phyloP scores from a whole-genome alignment of 1,140 invertebrate genomes.

The Grapholita molesta region DNA sequence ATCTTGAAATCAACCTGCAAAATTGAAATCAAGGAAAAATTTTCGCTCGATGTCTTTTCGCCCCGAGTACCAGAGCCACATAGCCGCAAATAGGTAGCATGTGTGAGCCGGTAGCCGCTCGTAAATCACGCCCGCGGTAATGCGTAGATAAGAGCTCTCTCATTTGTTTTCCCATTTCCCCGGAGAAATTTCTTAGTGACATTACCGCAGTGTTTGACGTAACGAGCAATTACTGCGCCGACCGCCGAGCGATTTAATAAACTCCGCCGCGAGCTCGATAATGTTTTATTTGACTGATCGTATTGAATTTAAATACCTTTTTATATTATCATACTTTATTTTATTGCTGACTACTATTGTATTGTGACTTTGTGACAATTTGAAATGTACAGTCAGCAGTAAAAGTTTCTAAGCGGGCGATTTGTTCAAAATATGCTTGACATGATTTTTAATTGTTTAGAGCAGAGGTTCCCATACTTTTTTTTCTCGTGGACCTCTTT shows the following conservation, averaged over 20 bases:
- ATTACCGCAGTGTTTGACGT: conserved; percentile 48
- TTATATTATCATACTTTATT: not conserved
- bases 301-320: not conserved
- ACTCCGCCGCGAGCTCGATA: conserved; percentile 13
- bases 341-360: too few species aligned
- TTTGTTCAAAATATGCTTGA: too few species aligned
- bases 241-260: conserved; percentile 2
- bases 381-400: too few species aligned
- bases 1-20: not conserved
- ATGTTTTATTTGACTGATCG: conserved; percentile 10
- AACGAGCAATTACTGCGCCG: conserved; percentile 49
- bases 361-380: too few species aligned
- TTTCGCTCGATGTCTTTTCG: conserved; percentile 56
- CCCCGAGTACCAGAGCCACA: conserved; percentile 16
- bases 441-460: too few species aligned
- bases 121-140: conserved; percentile 66
- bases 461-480: too few species aligned
- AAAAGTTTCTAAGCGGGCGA: too few species aligned
- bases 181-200: conserved; percentile 60
- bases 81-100: conserved; percentile 23
- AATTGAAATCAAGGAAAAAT: conserved; percentile 27
- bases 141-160: conserved; percentile 69
- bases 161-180: conserved; percentile 70
- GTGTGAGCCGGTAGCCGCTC: conserved; percentile 47
- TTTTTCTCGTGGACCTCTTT: too few species aligned